Evolutionary conservation across 2,113 vertebrate species (phyloP).

Genomic region (Misgurnus anguillicaudatus): DNA sequence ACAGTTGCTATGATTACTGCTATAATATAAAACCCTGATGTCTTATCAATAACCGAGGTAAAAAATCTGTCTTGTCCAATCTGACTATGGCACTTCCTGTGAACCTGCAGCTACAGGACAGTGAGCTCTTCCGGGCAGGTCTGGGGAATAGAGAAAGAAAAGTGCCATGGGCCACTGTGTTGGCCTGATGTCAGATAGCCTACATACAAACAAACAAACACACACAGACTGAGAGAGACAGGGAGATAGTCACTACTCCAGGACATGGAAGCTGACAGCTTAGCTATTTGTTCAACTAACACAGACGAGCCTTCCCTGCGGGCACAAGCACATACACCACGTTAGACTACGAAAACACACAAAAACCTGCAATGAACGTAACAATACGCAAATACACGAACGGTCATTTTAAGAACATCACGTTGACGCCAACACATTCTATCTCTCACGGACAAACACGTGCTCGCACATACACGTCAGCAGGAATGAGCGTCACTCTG

Average conservation of each 20-base stretch:
- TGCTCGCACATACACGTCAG: background rate
- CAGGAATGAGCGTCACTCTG: constrained; percentile 19
- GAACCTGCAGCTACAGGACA: background rate
- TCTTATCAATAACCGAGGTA: constrained; percentile 19
- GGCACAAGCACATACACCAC: constrained; percentile 18
- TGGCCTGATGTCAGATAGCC: constrained; percentile 8
- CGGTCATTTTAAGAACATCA: background rate
- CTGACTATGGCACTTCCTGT: constrained; percentile 11
- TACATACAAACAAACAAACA: constrained; percentile 20
- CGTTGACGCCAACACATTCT: background rate
- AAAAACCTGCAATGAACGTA: constrained; percentile 6
- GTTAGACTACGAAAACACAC: background rate
- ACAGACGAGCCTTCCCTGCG: constrained; percentile 15
- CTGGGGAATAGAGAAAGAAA: background rate
- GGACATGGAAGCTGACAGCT: constrained; percentile 23
- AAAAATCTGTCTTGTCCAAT: background rate
- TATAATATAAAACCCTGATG: background rate
- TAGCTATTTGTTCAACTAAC: constrained; percentile 48
- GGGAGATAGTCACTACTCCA: background rate
- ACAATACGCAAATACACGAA: background rate
- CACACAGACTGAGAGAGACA: background rate
- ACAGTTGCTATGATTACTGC: background rate
- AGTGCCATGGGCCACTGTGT: background rate
- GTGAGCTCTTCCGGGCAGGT: background rate
- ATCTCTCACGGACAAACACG: constrained; percentile 13